These are phyloP conservation scores for Catharus fuscescens DNA, from an alignment of 2,113 vertebrate species.

Conservation along the genomic window DNA sequence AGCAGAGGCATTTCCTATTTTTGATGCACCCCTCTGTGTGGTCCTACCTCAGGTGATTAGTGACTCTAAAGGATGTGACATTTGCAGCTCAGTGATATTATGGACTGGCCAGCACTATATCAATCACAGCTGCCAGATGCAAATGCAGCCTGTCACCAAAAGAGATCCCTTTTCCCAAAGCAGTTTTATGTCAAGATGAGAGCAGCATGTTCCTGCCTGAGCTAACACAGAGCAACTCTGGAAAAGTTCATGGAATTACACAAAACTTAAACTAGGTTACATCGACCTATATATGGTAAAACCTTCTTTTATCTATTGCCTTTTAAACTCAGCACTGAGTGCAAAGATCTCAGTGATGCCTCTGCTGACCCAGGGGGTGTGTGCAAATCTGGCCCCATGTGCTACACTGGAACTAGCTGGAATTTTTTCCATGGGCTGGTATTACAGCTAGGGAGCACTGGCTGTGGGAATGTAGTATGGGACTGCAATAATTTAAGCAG, in stretches of 20 bases:
- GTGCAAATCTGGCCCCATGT: not conserved
- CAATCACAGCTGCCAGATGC: slow-evolving; percentile 48
- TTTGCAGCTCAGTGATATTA: slow-evolving; percentile 23
- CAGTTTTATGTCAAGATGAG: slow-evolving; percentile 37
- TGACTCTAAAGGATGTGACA: slow-evolving; percentile 56
- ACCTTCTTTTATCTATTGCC: not conserved
- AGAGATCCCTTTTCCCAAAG: slow-evolving; percentile 36
- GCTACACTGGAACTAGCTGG: not conserved
- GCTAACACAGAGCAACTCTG: not conserved
- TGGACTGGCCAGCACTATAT: not conserved
- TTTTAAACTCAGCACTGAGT: not conserved
- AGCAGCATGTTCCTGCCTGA: not conserved
- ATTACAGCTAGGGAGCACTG: not conserved
- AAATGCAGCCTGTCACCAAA: slow-evolving; percentile 36
- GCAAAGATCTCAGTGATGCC: not conserved
- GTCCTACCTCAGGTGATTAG: slow-evolving; percentile 25
- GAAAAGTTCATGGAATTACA: not conserved
- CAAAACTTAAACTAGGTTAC: slow-evolving; percentile 21
- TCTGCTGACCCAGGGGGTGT: too few relatives aligned
- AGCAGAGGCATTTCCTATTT: not conserved
- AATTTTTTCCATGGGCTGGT: not conserved
- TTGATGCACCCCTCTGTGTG: not conserved
- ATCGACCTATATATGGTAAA: not conserved
- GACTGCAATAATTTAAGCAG: not conserved
- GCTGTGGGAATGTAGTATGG: not conserved